phyloP scores from a whole-genome alignment of 2,888 invertebrate genomes.

The Cheilosia soror region DNA sequence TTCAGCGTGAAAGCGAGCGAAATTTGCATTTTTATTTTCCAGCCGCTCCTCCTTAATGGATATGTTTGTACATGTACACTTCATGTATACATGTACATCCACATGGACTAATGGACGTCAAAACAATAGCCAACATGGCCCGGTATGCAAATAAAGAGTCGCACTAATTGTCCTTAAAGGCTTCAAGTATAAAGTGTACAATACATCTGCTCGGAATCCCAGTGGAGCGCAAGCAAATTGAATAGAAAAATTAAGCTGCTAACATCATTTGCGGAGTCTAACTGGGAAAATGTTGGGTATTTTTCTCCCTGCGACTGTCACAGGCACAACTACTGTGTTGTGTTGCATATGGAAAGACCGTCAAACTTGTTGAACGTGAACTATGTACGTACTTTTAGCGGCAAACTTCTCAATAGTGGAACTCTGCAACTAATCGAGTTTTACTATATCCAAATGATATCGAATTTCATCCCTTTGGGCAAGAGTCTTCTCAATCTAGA shows the following conservation, averaged over 20 bases:
- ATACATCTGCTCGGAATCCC: constrained; percentile 62
- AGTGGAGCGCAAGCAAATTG: constrained; percentile 65
- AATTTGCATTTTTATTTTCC: constrained; percentile 65
- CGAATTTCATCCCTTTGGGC: constrained; percentile 71
- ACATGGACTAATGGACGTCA: constrained; percentile 50
- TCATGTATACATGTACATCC: constrained; percentile 36
- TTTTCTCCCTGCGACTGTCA: neutral
- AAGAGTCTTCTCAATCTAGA: constrained; percentile 62
- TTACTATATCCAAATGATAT: constrained; percentile 62
- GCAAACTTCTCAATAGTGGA: neutral
- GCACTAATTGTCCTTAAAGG: constrained; percentile 35
- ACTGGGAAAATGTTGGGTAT: constrained; percentile 39
- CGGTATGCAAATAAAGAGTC: constrained; percentile 12
- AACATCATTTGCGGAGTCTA: constrained; percentile 67
- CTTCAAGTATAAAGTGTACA: neutral
- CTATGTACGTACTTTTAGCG: constrained; percentile 14
- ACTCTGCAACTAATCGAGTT: constrained; percentile 67
- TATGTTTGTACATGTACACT: neutral
- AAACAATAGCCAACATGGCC: constrained; percentile 39
- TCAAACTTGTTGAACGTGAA: constrained; percentile 64
- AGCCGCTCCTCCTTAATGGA: constrained; percentile 10
- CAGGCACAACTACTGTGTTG: constrained; percentile 4
- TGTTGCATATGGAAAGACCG: constrained; percentile 1
- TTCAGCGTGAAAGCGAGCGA: constrained; percentile 65
- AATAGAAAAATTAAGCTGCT: constrained; percentile 74